These are phyloP conservation scores for Darevskia mixta DNA, from an alignment of 2,797 vertebrate species.

Conservation along the genomic window DNA sequence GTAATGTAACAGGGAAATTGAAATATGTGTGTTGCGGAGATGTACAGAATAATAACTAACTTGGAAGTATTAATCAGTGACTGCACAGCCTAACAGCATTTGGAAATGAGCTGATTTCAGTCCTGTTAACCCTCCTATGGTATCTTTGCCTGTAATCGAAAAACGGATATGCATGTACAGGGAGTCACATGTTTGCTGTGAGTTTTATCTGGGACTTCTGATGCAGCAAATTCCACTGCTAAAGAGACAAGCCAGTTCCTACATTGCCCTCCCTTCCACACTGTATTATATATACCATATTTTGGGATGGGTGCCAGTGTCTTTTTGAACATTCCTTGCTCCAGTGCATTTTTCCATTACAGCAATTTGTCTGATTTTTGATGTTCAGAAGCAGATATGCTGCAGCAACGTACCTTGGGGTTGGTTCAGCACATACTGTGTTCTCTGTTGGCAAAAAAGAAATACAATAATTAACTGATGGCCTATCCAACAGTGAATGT, in stretches of 20 bases:
- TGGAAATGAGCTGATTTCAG: conserved; percentile 33
- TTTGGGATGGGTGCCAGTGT: neutral
- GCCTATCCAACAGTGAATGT: neutral
- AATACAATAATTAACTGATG: neutral
- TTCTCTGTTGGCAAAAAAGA: neutral
- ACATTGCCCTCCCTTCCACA: neutral
- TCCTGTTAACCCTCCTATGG: neutral
- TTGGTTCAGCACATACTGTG: neutral
- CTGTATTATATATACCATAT: neutral
- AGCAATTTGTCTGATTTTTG: neutral
- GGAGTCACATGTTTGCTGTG: neutral
- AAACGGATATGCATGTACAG: neutral
- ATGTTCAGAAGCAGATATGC: neutral
- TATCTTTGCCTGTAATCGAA: neutral
- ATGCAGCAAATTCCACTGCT: neutral
- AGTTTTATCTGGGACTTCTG: neutral
- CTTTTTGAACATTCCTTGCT: neutral
- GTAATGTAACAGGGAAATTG: conserved; percentile 28
- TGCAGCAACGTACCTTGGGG: neutral
- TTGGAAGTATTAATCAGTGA: conserved; percentile 29
- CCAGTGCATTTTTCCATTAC: neutral
- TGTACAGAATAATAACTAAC: conserved; percentile 34
- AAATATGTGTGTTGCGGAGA: neutral
- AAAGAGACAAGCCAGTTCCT: neutral
- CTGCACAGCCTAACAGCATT: conserved; percentile 7